Conservation (phyloP, 2,113 vertebrate genomes). For the Dicentrarchus labrax region DNA sequence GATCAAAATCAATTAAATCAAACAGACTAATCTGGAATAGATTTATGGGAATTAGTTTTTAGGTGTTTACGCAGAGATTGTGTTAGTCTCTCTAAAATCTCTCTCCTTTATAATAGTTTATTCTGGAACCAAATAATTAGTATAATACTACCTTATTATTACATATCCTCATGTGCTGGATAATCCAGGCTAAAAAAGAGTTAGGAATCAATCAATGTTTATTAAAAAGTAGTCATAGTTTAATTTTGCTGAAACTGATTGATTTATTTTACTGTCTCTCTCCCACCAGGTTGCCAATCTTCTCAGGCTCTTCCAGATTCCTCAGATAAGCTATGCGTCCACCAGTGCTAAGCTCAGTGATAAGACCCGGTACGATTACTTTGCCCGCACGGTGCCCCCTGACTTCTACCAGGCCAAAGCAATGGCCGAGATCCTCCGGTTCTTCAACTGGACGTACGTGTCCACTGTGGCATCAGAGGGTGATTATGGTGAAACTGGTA, state of each 20-base stretch:
- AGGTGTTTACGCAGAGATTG: not conserved
- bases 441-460: slow-evolving; percentile 99
- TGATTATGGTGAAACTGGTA: slow-evolving; percentile 97
- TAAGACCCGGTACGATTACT: slow-evolving; percentile 97
- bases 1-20: not conserved
- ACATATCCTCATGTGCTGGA: not conserved
- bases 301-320: slow-evolving; percentile 97
- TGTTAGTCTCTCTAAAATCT: not conserved
- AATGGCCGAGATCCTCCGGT: slow-evolving; percentile 97
- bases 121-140: not conserved
- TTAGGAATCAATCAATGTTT: not conserved
- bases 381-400: slow-evolving; percentile 95
- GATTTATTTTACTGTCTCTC: slow-evolving; percentile 22
- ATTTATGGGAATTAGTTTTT: not conserved
- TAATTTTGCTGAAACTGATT: not conserved
- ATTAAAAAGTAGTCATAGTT: no score
- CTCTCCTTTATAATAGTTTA: not conserved
- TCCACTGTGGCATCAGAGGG: slow-evolving; percentile 97
- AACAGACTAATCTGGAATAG: not conserved
- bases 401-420: slow-evolving; percentile 99
- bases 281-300: slow-evolving; percentile 94
- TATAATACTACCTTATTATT: not conserved
- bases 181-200: not conserved
- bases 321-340: slow-evolving; percentile 98
- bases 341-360: slow-evolving; percentile 99